Base-by-base conservation (phyloP, 2,113 vertebrate genomes). In the Irena cyanogastra region DNA sequence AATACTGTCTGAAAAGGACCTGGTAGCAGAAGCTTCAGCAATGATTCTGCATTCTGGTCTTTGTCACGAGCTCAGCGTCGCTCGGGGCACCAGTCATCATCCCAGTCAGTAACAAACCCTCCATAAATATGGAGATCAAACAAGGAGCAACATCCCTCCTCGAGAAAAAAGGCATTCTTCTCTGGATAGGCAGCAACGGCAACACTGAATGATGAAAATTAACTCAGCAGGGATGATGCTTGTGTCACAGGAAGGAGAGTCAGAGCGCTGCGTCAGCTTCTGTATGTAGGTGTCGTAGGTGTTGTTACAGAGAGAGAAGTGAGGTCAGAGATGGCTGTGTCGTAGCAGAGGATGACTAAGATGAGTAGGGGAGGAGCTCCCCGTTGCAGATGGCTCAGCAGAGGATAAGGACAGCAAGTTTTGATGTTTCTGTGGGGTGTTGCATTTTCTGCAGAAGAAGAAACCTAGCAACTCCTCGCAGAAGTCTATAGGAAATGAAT, bases 341-440 rank as follows among this genome's bases (percentile, higher is more conserved):
- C 56, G 7, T 87, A 93, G 85, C 47, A 74, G 64, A 66, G 52
- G 76, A 92, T 93, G 94, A 96, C 90, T 95, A 78, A 95, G 75
- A 87, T 42, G 82, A 83, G 70, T 30, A 81, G 75, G 35, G 84
- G 90, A 95, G 85, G 85, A 92, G 95, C 80, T 94, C 49, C 22
- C 16, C 0, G 0, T 6, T 71, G 65, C 91, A 89, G 74, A 61
- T 90, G 78, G 72, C 52, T 91, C 71, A 94, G 74, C 77, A 57
- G 56, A 69, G 86, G 83, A 78, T 2, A 23, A 95, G 76, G 87
- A 69, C 68, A 69, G 64, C n/a, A 71, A 90, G 30, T 41, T 90
- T 87, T 92, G 74, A 59, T 5, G 6, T 41, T 64, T 72, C 77
- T 12, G n/a, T 37, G 50, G 41, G 17, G 30, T 39, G 42, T 15